phyloP scores from a whole-genome alignment of 2,888 invertebrate species.

The Phaonia tiefii region DNA sequence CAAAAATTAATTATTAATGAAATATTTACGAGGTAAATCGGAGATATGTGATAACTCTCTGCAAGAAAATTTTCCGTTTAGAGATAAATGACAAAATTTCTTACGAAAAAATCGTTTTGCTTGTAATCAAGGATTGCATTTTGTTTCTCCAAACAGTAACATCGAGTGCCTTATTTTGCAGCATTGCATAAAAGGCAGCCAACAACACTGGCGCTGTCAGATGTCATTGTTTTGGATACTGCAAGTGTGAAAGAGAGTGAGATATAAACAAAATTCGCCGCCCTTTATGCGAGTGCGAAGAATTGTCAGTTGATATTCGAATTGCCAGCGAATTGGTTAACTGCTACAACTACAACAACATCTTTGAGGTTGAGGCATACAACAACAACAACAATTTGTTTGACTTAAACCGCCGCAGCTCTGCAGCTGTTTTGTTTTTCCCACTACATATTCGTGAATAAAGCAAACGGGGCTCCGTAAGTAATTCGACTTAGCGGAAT shows the following conservation, averaged over 20 bases:
- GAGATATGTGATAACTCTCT: no score
- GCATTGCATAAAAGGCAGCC: constrained; percentile 37
- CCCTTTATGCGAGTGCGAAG: constrained; percentile 41
- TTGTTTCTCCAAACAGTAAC: not conserved
- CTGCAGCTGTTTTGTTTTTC: constrained; percentile 66
- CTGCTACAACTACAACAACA: constrained; percentile 55
- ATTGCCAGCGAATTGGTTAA: constrained; percentile 65
- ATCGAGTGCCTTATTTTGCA: constrained; percentile 44
- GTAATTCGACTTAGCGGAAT: constrained; percentile 68
- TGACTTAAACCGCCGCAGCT: constrained; percentile 62
- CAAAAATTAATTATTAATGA: no score
- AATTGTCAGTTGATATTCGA: constrained; percentile 70
- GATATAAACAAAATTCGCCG: constrained; percentile 59
- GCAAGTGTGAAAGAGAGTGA: constrained; percentile 37
- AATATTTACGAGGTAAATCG: no score
- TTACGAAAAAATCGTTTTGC: no score
- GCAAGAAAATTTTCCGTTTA: no score
- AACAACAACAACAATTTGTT: constrained; percentile 39
- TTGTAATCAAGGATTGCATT: no score
- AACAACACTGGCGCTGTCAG: constrained; percentile 57
- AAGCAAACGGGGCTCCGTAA: constrained; percentile 64
- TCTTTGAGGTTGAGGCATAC: constrained; percentile 58
- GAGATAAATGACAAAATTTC: no score
- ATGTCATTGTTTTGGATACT: no score
- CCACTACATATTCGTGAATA: constrained; percentile 46